A percentile compares a stretch with the other conserved stretches of the same genome.
Conservation (phyloP, 2,888 invertebrate genomes). For the Acrocyrtus sp. region DNA sequence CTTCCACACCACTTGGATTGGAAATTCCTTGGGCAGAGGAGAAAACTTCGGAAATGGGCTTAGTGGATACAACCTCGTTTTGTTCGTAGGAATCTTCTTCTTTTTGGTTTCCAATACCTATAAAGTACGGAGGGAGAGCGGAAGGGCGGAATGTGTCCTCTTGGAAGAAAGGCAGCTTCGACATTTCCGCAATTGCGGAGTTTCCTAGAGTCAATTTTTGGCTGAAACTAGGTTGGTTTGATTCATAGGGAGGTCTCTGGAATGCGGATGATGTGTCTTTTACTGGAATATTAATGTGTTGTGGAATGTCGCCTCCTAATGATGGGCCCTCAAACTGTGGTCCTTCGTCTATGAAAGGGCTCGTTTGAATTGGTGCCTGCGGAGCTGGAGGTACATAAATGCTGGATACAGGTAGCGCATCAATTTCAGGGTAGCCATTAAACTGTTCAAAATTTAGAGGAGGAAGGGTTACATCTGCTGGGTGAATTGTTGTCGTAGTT, state of each 20-base stretch:
- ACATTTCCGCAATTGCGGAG: conserved; percentile 33
- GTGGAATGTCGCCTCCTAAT: too few species aligned
- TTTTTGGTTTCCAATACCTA: neutral
- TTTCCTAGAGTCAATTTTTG: too few species aligned
- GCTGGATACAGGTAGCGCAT: too few species aligned
- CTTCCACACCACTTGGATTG: neutral
- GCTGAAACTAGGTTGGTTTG: neutral
- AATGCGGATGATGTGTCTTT: neutral
- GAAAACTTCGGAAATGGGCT: conserved; percentile 2
- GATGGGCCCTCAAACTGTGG: too few species aligned
- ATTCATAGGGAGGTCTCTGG: neutral
- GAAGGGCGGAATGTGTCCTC: conserved; percentile 23
- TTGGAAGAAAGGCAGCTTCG: conserved; percentile 26
- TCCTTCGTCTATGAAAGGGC: too few species aligned
- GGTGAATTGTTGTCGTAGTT: too few species aligned
- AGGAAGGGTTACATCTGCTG: too few species aligned
- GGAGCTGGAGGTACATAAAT: too few species aligned
- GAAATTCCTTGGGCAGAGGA: neutral
- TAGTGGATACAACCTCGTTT: neutral
- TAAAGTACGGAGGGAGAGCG: neutral
- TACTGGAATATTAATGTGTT: neutral
- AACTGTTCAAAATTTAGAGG: too few species aligned
- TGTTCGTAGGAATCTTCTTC: conserved; percentile 5
- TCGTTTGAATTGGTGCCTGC: too few species aligned
- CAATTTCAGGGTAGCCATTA: too few species aligned